These are phyloP conservation scores for Torymus texanus DNA, from an alignment of 2,888 invertebrate genomes.

Conservation along the genomic window DNA sequence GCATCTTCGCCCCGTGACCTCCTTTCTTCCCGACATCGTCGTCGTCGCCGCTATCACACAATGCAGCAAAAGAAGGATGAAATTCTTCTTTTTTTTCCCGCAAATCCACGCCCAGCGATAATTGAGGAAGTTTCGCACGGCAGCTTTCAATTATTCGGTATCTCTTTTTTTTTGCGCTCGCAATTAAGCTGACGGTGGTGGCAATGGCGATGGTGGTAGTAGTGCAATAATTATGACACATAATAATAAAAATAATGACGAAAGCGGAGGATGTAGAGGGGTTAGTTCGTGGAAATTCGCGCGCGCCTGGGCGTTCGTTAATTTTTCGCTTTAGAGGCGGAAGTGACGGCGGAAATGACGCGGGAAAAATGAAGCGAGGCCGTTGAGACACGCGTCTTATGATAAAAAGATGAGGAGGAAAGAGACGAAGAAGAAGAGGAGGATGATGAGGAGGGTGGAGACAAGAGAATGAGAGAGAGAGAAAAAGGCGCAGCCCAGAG, in stretches of 20 bases:
- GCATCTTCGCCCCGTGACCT: constrained; percentile 17
- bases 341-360: constrained; percentile 38
- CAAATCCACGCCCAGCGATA: constrained; percentile 41
- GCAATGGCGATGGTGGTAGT: constrained; percentile 22
- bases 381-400: constrained; percentile 52
- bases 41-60: background rate
- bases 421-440: constrained; percentile 46
- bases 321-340: constrained; percentile 48
- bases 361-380: constrained; percentile 50
- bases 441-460: constrained; percentile 44
- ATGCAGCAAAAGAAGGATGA: background rate
- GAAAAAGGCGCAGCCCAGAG: constrained; percentile 29
- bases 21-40: constrained; percentile 16
- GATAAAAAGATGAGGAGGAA: constrained; percentile 36
- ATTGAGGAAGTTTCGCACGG: constrained; percentile 49
- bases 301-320: constrained; percentile 30
- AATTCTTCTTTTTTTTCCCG: constrained; percentile 21
- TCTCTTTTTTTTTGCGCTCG: constrained; percentile 11
- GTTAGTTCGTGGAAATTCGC: constrained; percentile 1
- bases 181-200: constrained; percentile 34
- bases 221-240: constrained; percentile 33
- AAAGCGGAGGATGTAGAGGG: background rate
- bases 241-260: constrained; percentile 16
- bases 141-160: constrained; percentile 40
- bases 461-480: constrained; percentile 34